These are phyloP conservation scores for Tipula helvola DNA, from an alignment of 2,888 invertebrate species.

Conservation along the genomic window DNA sequence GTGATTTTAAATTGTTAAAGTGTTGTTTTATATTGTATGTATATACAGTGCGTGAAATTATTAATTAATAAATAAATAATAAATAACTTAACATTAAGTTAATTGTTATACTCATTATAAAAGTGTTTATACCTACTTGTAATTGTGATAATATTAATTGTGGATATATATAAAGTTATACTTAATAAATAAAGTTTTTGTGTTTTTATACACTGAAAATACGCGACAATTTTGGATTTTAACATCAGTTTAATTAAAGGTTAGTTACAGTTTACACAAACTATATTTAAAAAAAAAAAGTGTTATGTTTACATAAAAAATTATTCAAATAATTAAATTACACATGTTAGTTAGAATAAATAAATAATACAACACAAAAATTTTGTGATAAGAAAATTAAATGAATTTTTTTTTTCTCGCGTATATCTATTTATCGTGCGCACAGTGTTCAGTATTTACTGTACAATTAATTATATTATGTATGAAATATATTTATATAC, in stretches of 20 bases:
- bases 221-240: conserved; percentile 4
- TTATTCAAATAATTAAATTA: not conserved
- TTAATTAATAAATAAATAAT: not conserved
- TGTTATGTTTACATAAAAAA: not conserved
- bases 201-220: not conserved
- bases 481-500: not conserved
- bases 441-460: not conserved
- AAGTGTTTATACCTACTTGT: not conserved
- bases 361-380: not conserved
- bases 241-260: conserved; percentile 7
- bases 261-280: not conserved
- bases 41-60: not conserved
- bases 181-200: not conserved
- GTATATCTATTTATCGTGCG: not conserved
- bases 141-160: not conserved
- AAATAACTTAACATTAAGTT: not conserved
- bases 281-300: not conserved
- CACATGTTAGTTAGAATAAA: not conserved
- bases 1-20: not conserved
- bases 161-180: not conserved
- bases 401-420: not conserved
- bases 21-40: not conserved
- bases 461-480: not conserved
- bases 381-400: conserved; percentile 4
- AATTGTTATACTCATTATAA: not conserved